Evolutionary conservation across 2,797 vertebrate species (phyloP).

Genomic region (Cottoperca gobio): DNA sequence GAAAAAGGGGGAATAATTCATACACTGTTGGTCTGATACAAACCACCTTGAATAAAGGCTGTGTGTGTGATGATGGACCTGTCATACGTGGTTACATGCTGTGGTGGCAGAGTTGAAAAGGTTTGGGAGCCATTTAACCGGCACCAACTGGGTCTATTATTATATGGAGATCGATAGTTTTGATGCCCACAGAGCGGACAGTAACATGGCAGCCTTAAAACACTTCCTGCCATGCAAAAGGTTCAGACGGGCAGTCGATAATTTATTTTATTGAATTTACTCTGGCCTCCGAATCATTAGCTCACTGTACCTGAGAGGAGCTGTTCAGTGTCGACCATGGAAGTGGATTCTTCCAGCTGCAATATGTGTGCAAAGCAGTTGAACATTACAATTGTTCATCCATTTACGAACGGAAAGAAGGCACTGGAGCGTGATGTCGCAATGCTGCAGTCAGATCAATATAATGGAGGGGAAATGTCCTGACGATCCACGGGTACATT

Average conservation of each 20-base stretch:
- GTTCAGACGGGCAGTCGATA: background rate
- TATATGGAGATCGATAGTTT: background rate
- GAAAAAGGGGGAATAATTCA: background rate
- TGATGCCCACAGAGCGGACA: background rate
- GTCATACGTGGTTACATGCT: background rate
- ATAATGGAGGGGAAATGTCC: slow-evolving; percentile 11
- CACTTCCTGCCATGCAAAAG: background rate
- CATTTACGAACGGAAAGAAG: slow-evolving; percentile 19
- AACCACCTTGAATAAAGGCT: background rate
- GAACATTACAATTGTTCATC: background rate
- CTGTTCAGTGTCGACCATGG: background rate
- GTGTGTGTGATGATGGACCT: background rate
- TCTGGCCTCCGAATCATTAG: background rate
- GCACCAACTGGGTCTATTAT: background rate
- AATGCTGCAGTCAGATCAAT: slow-evolving; percentile 34
- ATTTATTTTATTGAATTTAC: background rate
- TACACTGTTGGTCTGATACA: no score
- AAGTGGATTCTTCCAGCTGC: background rate
- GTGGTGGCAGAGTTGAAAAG: background rate
- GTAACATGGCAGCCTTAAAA: background rate
- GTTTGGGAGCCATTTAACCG: slow-evolving; percentile 1
- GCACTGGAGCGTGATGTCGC: slow-evolving; percentile 3
- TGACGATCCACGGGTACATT: background rate
- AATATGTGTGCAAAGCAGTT: slow-evolving; percentile 7
- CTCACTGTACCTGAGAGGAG: background rate